Conservation (phyloP, 2,113 vertebrate species). For the Trogon surrucura region DNA sequence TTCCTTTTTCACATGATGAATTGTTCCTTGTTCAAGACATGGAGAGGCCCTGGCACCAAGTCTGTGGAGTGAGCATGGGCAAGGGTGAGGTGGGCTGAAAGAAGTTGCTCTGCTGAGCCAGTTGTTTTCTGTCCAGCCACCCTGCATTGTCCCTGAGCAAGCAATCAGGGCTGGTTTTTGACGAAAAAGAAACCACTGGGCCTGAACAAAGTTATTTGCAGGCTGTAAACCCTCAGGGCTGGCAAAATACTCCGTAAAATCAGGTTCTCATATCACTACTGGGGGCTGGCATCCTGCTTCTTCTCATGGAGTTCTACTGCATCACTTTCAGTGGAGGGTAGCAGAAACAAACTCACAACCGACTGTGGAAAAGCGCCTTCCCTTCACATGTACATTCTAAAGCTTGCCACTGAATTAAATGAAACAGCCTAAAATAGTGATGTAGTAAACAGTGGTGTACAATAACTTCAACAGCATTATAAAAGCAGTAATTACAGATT, state of each 20-base stretch:
- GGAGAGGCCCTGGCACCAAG: neutral
- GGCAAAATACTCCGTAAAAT: neutral
- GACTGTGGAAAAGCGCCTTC: neutral
- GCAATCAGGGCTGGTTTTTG: fast-evolving
- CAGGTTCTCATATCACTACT: neutral
- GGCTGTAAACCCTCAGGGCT: neutral
- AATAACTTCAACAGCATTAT: neutral
- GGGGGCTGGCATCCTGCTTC: neutral
- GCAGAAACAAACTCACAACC: neutral
- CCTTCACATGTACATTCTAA: neutral
- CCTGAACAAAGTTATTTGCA: neutral
- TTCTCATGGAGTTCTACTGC: neutral
- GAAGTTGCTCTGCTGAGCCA: neutral
- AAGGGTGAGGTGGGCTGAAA: neutral
- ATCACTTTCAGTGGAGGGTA: neutral
- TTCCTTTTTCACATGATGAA: neutral
- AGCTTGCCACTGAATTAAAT: neutral
- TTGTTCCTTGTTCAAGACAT: neutral
- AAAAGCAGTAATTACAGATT: neutral
- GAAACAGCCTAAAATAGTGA: neutral
- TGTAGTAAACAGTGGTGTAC: neutral
- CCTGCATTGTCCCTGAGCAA: neutral
- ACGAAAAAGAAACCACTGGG: neutral
- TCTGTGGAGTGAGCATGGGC: neutral
- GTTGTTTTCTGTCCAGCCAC: neutral